Percentiles rank a stretch among this genome's conserved stretches.
Evolutionary conservation across 1,140 invertebrate genomes (phyloP).

Genomic region (Dolichoris vasculosae): DNA sequence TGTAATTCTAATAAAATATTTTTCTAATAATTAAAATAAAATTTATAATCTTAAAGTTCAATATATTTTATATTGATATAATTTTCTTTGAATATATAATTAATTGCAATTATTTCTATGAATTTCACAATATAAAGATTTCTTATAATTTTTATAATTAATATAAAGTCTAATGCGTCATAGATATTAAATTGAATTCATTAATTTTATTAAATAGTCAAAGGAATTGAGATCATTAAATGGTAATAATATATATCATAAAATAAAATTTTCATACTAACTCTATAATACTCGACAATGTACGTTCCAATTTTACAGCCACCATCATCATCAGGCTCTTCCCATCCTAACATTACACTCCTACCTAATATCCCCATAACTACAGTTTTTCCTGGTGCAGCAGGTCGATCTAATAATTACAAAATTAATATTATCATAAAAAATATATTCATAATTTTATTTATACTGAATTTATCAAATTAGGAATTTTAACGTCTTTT

Average conservation of each 20-base stretch:
- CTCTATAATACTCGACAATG: conserved; percentile 93
- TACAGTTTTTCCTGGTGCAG: conserved; percentile 86
- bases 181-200: not conserved
- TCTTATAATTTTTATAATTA: no score
- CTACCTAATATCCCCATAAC: conserved; percentile 84
- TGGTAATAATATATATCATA: not conserved
- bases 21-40: no score
- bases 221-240: not conserved
- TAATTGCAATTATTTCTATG: no score
- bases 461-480: not conserved
- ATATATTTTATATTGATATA: no score
- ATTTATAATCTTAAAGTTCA: no score
- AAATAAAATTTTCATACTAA: conserved; percentile 62
- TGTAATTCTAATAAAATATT: no score
- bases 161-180: no score
- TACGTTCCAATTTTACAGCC: conserved; percentile 95
- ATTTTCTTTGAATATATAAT: no score
- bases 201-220: not conserved
- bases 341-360: conserved; percentile 91
- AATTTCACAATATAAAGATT: no score
- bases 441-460: not conserved
- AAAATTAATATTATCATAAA: not conserved
- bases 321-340: conserved; percentile 92
- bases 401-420: conserved; percentile 81
- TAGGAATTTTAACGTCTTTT: not conserved